A percentile compares a stretch with the other conserved stretches of the same genome.
phyloP scores from a whole-genome alignment of 1,140 invertebrate genomes.

The Atopsyche davidsoni region DNA sequence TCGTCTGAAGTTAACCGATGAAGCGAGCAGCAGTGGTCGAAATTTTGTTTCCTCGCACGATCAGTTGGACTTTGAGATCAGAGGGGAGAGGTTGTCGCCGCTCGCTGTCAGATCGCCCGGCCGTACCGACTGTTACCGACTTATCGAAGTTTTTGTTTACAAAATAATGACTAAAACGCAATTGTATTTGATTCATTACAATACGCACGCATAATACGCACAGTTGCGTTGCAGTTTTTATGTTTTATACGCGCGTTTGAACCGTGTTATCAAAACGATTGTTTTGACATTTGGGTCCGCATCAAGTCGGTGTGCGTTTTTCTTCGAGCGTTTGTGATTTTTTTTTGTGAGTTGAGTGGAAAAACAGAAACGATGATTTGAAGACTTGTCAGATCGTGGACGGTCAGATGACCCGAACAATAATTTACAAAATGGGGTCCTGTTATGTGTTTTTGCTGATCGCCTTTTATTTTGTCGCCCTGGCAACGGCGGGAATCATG shows the following conservation, averaged over 20 bases:
- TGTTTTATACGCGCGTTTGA: too few relatives aligned
- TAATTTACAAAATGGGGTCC: constrained; percentile 23
- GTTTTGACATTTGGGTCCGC: too few relatives aligned
- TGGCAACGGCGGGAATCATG: constrained; percentile 46
- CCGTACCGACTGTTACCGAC: constrained; percentile 6
- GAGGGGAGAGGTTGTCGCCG: constrained; percentile 1
- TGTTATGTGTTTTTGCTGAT: constrained; percentile 38
- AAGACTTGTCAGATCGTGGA: too few relatives aligned
- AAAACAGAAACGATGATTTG: too few relatives aligned
- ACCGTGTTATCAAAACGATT: too few relatives aligned
- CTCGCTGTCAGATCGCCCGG: constrained; percentile 1
- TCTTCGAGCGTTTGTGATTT: too few relatives aligned
- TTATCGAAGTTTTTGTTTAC: constrained; percentile 5
- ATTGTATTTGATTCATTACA: too few relatives aligned
- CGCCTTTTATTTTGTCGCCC: constrained; percentile 38
- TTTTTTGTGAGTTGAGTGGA: too few relatives aligned
- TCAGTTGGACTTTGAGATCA: constrained; percentile 18
- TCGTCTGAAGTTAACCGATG: constrained; percentile 19
- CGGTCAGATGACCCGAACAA: neutral
- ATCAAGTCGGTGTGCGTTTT: too few relatives aligned
- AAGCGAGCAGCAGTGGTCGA: constrained; percentile 21
- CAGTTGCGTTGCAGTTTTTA: too few relatives aligned
- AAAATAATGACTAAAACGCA: too few relatives aligned
- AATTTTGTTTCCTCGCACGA: constrained; percentile 11
- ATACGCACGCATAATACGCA: too few relatives aligned